A percentile compares a stretch with the other conserved stretches of the same genome.
Evolutionary conservation across 2,113 vertebrate genomes (phyloP).

Genomic region (Eulemur macaco): DNA sequence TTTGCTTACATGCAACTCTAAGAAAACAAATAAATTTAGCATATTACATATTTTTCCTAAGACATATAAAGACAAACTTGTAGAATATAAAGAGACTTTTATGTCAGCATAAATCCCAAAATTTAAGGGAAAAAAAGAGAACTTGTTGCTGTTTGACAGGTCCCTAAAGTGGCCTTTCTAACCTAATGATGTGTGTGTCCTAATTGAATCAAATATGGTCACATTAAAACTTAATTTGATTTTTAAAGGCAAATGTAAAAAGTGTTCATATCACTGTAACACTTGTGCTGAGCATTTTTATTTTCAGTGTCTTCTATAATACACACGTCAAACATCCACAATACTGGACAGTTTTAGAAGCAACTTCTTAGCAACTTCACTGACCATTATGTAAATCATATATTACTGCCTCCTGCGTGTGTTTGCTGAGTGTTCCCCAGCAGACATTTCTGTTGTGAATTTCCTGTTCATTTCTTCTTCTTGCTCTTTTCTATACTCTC

Average conservation of each 20-base stretch:
- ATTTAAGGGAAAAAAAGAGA: background rate
- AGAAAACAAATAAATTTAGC: background rate
- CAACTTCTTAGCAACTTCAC: background rate
- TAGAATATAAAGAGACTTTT: background rate
- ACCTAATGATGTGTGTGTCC: background rate
- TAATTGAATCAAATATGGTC: background rate
- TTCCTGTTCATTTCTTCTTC: background rate
- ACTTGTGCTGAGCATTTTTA: background rate
- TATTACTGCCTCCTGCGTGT: background rate
- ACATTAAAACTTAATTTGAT: background rate
- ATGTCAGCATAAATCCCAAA: background rate
- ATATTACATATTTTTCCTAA: background rate
- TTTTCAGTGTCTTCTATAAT: background rate
- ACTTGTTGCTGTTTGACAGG: background rate
- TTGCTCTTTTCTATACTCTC: background rate
- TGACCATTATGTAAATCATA: background rate
- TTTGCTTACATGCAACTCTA: background rate
- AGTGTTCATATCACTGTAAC: background rate
- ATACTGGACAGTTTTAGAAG: background rate
- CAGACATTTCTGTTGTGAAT: background rate
- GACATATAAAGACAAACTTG: background rate
- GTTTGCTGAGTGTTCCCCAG: background rate
- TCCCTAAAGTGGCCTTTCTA: background rate
- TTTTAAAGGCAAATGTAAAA: conserved; percentile 11
- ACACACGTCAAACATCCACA: background rate